Evolutionary conservation across 2,888 invertebrate genomes (phyloP).

Genomic region (Thumatha senex): DNA sequence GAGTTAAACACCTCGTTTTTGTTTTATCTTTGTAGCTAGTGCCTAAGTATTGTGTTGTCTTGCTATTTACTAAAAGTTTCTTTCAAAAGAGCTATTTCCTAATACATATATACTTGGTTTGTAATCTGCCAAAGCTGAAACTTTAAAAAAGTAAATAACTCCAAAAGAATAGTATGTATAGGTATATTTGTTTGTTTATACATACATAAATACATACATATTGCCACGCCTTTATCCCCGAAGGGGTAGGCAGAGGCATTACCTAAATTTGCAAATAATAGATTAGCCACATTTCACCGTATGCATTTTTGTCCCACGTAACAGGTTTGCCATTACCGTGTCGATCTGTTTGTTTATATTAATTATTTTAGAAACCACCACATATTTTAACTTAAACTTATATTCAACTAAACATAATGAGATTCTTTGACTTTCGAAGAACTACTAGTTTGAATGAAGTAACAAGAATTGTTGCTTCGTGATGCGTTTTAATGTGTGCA

Average conservation of each 20-base stretch:
- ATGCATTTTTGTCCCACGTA: too few relatives aligned
- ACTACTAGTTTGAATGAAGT: constrained; percentile 25
- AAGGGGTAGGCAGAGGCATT: too few relatives aligned
- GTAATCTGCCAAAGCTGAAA: background rate
- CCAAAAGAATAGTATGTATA: too few relatives aligned
- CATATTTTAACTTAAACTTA: constrained; percentile 20
- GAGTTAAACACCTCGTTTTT: constrained; percentile 72
- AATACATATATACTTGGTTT: background rate
- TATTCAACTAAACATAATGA: constrained; percentile 19
- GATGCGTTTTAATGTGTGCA: constrained; percentile 22
- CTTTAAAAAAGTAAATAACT: too few relatives aligned
- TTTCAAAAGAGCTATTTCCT: constrained; percentile 9
- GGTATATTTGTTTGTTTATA: too few relatives aligned
- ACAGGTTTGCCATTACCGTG: too few relatives aligned
- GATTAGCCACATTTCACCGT: too few relatives aligned
- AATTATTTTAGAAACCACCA: too few relatives aligned
- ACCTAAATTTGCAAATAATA: too few relatives aligned
- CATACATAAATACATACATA: too few relatives aligned
- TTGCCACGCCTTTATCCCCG: too few relatives aligned
- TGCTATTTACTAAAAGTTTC: constrained; percentile 13
- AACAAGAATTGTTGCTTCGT: constrained; percentile 12
- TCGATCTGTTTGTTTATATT: too few relatives aligned
- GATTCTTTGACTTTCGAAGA: constrained; percentile 23
- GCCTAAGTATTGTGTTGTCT: constrained; percentile 37
- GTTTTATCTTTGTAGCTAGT: constrained; percentile 46